Conservation (phyloP, 37 sponge, comb jelly and placozoan genomes). For the Spongia lamella region DNA sequence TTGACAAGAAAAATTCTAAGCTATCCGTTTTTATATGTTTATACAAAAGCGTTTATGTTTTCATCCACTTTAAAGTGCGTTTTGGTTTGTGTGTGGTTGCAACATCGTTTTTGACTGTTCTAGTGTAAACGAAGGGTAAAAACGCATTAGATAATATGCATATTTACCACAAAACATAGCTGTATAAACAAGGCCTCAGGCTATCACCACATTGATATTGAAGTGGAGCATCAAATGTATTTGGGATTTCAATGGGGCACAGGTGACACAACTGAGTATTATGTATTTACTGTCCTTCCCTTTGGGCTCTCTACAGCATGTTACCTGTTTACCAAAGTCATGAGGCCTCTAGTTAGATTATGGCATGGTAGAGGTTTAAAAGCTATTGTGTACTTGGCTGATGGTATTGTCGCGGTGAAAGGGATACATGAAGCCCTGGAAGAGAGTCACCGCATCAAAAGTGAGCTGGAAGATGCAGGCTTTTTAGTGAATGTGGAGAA, state of each 20-base stretch:
- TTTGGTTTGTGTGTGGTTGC: too few relatives aligned
- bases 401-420: slow-evolving; percentile 12
- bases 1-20: too few relatives aligned
- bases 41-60: too few relatives aligned
- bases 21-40: too few relatives aligned
- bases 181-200: too few relatives aligned
- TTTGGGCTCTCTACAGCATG: too few relatives aligned
- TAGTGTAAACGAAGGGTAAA: too few relatives aligned
- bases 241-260: slow-evolving; percentile 13
- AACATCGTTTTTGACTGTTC: too few relatives aligned
- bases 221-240: neutral
- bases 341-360: slow-evolving; percentile 8
- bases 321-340: slow-evolving; percentile 28
- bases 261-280: too few relatives aligned
- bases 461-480: neutral
- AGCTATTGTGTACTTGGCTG: slow-evolving; percentile 40
- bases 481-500: slow-evolving; percentile 18
- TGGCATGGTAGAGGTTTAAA: neutral
- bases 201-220: slow-evolving; percentile 23
- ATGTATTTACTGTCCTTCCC: slow-evolving; percentile 20
- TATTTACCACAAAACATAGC: too few relatives aligned
- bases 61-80: too few relatives aligned
- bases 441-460: neutral
- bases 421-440: neutral
- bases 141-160: too few relatives aligned